Evolutionary conservation across 2,113 vertebrate species (phyloP).

Genomic region (Marcusenius ussheri): DNA sequence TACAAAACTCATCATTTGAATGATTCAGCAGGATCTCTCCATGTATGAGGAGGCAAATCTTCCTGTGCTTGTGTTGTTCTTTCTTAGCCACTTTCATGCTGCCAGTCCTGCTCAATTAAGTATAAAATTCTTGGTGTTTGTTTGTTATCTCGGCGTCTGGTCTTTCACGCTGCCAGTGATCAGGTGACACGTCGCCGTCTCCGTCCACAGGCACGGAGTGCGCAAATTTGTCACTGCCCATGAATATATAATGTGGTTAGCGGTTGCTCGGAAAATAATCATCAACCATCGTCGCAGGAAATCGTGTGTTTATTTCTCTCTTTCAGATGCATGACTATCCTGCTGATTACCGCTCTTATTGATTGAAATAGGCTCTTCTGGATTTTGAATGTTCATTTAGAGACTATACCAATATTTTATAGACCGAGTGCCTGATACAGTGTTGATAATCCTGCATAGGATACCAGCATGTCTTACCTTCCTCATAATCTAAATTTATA

Average conservation of each 20-base stretch:
- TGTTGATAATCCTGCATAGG: background rate
- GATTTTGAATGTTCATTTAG: background rate
- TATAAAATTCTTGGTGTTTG: background rate
- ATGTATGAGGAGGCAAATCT: background rate
- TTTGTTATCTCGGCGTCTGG: background rate
- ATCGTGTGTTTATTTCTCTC: conserved; percentile 23
- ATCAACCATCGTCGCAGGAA: conserved; percentile 25
- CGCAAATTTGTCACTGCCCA: conserved; percentile 25
- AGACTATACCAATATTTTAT: background rate
- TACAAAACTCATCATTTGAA: background rate
- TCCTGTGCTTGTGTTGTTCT: background rate
- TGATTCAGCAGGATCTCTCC: background rate
- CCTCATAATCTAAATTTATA: background rate
- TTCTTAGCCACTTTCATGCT: background rate
- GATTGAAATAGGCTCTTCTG: background rate
- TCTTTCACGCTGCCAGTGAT: background rate
- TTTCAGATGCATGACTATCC: background rate
- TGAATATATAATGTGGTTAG: conserved; percentile 28
- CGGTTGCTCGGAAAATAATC: conserved; percentile 33
- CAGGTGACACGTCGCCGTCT: background rate
- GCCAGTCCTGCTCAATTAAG: background rate
- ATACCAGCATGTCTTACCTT: background rate
- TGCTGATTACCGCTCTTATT: conserved; percentile 22
- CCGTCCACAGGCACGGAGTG: conserved; percentile 20
- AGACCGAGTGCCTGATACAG: background rate